Conservation (phyloP, 2,888 invertebrate species). For the Syrphus vitripennis region DNA sequence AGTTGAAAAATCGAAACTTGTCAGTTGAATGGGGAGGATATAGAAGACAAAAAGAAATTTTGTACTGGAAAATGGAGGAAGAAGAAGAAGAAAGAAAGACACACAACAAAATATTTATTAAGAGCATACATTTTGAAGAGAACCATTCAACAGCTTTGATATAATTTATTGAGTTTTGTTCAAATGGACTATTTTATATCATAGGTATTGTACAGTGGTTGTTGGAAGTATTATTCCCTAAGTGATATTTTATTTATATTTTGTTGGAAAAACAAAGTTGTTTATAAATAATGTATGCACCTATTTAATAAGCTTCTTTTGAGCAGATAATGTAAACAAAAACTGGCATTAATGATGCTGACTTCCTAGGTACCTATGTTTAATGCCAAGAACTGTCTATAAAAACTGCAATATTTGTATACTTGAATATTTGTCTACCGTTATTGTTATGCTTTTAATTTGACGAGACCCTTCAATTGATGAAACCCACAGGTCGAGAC, state of each 20-base stretch:
- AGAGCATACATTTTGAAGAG: constrained; percentile 58
- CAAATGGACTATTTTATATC: not conserved
- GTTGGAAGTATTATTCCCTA: not conserved
- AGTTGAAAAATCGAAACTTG: constrained; percentile 67
- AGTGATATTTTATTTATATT: not conserved
- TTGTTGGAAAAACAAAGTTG: too few species aligned
- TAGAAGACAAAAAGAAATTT: not conserved
- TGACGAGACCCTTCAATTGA: too few species aligned
- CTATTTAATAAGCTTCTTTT: too few species aligned
- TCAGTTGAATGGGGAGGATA: not conserved
- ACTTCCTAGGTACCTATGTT: too few species aligned
- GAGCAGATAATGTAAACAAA: too few species aligned
- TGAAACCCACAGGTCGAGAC: too few species aligned
- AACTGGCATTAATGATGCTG: too few species aligned
- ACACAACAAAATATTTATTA: constrained; percentile 21
- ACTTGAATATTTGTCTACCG: too few species aligned
- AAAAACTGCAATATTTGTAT: too few species aligned
- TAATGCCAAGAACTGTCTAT: too few species aligned
- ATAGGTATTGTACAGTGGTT: constrained; percentile 25
- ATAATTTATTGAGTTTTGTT: constrained; percentile 41
- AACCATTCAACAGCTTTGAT: constrained; percentile 53
- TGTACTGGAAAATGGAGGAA: not conserved
- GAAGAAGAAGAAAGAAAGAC: not conserved
- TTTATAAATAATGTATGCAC: too few species aligned
- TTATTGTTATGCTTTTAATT: too few species aligned